Conservation (phyloP, 2,888 invertebrate species). For the Alviniconcha strummeri region DNA sequence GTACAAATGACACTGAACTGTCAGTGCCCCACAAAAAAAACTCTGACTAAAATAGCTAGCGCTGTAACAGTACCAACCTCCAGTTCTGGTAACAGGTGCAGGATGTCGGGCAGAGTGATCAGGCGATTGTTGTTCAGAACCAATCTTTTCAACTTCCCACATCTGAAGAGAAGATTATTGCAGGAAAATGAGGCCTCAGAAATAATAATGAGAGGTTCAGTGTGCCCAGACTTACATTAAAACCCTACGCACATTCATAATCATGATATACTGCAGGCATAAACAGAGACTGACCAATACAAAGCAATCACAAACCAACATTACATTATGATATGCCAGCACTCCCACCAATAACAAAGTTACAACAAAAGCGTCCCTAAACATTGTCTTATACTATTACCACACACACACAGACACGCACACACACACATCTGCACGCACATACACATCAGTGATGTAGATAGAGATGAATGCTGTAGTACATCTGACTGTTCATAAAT, state of each 20-base stretch:
- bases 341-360: too few species aligned
- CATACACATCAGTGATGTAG: not conserved
- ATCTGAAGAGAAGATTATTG: conserved; percentile 75
- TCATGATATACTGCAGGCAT: too few species aligned
- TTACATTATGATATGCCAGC: not conserved
- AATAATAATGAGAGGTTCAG: not conserved
- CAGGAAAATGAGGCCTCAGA: not conserved
- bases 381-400: too few species aligned
- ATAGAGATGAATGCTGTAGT: too few species aligned
- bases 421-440: not conserved
- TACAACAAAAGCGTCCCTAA: too few species aligned
- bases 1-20: too few species aligned
- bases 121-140: conserved; percentile 94
- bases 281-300: not conserved
- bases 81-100: conserved; percentile 84
- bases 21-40: not conserved
- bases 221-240: too few species aligned
- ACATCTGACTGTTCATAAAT: too few species aligned
- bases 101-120: conserved; percentile 97
- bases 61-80: conserved; percentile 56
- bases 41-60: not conserved
- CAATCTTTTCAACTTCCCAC: conserved; percentile 90
- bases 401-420: not conserved
- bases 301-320: not conserved
- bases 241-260: too few species aligned